Evolutionary conservation across 1,140 invertebrate species (phyloP).

Genomic region (Tribolium madens): DNA sequence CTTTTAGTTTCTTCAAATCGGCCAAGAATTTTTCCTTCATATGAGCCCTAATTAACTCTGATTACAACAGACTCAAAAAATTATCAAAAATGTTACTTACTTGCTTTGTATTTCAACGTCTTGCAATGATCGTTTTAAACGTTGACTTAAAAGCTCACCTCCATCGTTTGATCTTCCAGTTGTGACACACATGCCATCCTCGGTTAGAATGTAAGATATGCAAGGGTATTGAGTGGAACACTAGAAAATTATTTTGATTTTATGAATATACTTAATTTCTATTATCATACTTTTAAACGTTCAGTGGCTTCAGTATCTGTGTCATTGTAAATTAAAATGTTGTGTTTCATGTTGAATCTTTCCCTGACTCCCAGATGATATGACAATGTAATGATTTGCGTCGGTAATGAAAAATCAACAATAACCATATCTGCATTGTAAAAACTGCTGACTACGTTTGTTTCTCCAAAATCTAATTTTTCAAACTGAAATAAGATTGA

Average conservation of each 20-base stretch:
- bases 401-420: slow-evolving; percentile 91
- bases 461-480: slow-evolving; percentile 88
- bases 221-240: slow-evolving; percentile 77
- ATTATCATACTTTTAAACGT: slow-evolving; percentile 79
- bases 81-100: slow-evolving; percentile 68
- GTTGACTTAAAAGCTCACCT: slow-evolving; percentile 65
- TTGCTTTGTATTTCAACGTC: slow-evolving; percentile 96
- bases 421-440: slow-evolving; percentile 99
- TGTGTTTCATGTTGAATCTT: slow-evolving; percentile 98
- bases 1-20: slow-evolving; percentile 93
- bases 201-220: slow-evolving; percentile 83
- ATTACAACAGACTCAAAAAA: background rate
- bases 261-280: background rate
- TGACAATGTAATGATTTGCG: slow-evolving; percentile 92
- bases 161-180: slow-evolving; percentile 66
- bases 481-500: slow-evolving; percentile 76
- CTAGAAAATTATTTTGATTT: background rate
- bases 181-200: slow-evolving; percentile 79
- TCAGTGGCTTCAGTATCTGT: slow-evolving; percentile 87
- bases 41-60: slow-evolving; percentile 80
- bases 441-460: slow-evolving; percentile 86
- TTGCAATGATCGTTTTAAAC: slow-evolving; percentile 86
- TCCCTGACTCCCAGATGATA: slow-evolving; percentile 98
- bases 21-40: slow-evolving; percentile 98
- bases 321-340: slow-evolving; percentile 95